Evolutionary conservation across 2,888 invertebrate species (phyloP).

Genomic region (Drosophila emarginata): DNA sequence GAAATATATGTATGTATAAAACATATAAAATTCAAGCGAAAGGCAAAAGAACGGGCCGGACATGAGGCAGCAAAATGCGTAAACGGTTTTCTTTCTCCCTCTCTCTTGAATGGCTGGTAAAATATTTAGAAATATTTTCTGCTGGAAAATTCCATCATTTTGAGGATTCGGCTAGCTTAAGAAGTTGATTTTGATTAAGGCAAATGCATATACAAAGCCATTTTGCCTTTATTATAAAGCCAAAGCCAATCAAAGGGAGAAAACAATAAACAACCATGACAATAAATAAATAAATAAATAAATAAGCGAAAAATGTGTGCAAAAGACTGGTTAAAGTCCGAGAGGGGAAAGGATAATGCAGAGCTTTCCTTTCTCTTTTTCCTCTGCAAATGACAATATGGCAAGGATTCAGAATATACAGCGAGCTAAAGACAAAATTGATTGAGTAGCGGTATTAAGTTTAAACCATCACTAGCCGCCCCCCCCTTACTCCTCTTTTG

Average conservation of each 20-base stretch:
- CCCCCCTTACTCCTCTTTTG: background rate
- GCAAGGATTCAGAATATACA: constrained; percentile 23
- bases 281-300: constrained; percentile 72
- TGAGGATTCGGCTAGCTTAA: constrained; percentile 2
- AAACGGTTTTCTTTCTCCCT: background rate
- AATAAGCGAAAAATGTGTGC: constrained; percentile 52
- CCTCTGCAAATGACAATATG: constrained; percentile 58
- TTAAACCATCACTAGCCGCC: constrained; percentile 44
- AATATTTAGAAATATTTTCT: constrained; percentile 6
- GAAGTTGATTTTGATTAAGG: constrained; percentile 11
- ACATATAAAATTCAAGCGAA: constrained; percentile 1
- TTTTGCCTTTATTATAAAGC: constrained; percentile 30
- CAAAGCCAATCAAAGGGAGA: constrained; percentile 62
- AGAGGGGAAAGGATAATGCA: constrained; percentile 64
- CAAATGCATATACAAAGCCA: background rate
- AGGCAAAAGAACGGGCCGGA: constrained; percentile 2
- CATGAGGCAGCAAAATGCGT: constrained; percentile 38
- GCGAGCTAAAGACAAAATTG: constrained; percentile 45
- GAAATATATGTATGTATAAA: background rate
- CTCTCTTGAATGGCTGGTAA: constrained; percentile 9
- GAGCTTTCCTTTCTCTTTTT: constrained; percentile 28
- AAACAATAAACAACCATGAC: constrained; percentile 76
- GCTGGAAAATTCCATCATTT: constrained; percentile 5
- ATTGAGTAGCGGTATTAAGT: constrained; percentile 67
- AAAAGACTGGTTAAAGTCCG: constrained; percentile 41